Evolutionary conservation across 2,888 invertebrate genomes (phyloP).

Genomic region (Clanis bilineata): DNA sequence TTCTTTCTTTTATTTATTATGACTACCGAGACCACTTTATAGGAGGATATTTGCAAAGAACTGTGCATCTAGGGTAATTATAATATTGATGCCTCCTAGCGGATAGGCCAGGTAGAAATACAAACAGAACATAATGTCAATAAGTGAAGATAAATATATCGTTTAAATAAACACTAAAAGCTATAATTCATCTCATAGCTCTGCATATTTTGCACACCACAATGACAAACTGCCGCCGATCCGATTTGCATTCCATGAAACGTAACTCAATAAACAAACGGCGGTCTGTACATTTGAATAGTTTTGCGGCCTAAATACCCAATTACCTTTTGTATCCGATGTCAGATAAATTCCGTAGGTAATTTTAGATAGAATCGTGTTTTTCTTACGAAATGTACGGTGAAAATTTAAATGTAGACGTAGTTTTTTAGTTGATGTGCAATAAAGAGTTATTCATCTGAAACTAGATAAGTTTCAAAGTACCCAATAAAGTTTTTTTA

Average conservation of each 20-base stretch:
- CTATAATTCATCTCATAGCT: not conserved
- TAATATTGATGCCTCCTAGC: no score
- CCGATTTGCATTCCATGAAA: slow-evolving; percentile 41
- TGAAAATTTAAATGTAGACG: not conserved
- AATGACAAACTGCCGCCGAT: slow-evolving; percentile 34
- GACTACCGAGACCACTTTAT: no score
- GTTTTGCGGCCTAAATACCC: slow-evolving; percentile 16
- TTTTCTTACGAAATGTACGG: not conserved
- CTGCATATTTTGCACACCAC: slow-evolving; percentile 31
- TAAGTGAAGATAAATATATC: no score
- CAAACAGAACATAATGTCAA: no score
- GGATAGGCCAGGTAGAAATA: no score
- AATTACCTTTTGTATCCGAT: slow-evolving; percentile 19
- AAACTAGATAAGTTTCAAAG: no score
- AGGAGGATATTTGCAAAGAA: no score
- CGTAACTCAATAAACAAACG: slow-evolving; percentile 21
- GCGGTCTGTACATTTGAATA: slow-evolving; percentile 17
- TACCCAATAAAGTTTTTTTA: no score
- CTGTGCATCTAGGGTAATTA: no score
- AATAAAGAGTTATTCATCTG: not conserved
- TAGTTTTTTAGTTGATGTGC: not conserved
- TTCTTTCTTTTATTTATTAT: no score
- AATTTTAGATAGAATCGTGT: not conserved
- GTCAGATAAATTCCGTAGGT: slow-evolving; percentile 14
- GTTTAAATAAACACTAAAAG: not conserved